These are phyloP conservation scores for Ptyas mucosa DNA, from an alignment of 2,113 vertebrate genomes.

Conservation along the genomic window DNA sequence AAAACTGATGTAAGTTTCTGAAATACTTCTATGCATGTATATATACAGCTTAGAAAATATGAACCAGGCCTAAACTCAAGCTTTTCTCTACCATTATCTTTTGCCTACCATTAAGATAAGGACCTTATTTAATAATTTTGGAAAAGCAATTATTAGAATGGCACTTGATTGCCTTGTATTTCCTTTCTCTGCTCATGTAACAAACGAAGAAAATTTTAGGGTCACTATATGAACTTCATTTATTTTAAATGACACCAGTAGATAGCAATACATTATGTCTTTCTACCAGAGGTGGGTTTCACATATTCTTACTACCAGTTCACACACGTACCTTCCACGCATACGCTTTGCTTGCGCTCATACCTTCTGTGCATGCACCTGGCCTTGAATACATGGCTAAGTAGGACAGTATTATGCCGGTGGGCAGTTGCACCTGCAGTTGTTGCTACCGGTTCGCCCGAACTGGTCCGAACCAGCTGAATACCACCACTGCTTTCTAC, in stretches of 20 bases:
- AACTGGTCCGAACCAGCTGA: no score
- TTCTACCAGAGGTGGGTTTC: no score
- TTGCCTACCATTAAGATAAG: neutral
- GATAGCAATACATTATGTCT: neutral
- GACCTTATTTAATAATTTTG: neutral
- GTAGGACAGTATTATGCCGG: no score
- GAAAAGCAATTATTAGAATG: neutral
- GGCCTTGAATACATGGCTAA: no score
- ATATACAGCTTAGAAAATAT: constrained; percentile 65
- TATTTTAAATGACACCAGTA: neutral
- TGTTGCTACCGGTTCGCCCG: no score
- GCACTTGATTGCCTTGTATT: neutral
- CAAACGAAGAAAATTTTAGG: neutral
- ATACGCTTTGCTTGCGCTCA: no score
- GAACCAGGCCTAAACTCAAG: neutral
- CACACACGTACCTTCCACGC: no score
- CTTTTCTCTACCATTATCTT: no score
- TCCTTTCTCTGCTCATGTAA: neutral
- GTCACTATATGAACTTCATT: neutral
- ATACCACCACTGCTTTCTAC: neutral
- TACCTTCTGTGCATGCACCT: no score
- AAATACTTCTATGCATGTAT: constrained; percentile 54
- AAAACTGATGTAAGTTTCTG: constrained; percentile 64
- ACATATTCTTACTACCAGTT: no score
- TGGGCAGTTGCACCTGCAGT: no score